These are phyloP conservation scores for Apamea crenata DNA, from an alignment of 2,888 invertebrate species.

Conservation along the genomic window DNA sequence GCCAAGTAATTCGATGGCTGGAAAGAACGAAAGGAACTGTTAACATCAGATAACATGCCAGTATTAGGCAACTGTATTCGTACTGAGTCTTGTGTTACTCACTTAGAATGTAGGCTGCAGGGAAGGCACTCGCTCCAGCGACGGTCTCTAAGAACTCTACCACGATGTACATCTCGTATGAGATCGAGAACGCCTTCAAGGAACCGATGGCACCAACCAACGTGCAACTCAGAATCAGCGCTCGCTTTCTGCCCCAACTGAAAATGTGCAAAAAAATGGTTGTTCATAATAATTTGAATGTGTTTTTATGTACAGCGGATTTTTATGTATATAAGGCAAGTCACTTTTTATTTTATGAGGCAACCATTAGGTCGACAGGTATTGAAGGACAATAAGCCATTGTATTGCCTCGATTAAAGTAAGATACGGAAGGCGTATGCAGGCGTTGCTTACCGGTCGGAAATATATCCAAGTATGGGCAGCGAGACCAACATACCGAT, in stretches of 20 bases:
- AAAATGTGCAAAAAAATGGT: slow-evolving; percentile 13
- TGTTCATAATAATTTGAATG: not conserved
- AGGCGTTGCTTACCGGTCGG: slow-evolving; percentile 90
- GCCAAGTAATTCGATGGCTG: slow-evolving; percentile 86
- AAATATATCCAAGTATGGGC: slow-evolving; percentile 93
- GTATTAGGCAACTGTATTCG: not conserved
- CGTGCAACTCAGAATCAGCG: slow-evolving; percentile 83
- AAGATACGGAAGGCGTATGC: not conserved
- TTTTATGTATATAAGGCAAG: not conserved
- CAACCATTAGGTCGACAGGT: not conserved
- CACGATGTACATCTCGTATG: slow-evolving; percentile 90
- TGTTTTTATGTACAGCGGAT: not conserved
- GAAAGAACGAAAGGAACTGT: slow-evolving; percentile 59
- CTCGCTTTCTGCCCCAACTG: slow-evolving; percentile 86
- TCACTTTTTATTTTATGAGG: slow-evolving; percentile 2
- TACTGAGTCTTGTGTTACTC: slow-evolving; percentile 50
- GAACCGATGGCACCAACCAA: slow-evolving; percentile 87
- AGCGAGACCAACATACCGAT: slow-evolving; percentile 93
- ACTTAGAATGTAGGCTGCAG: slow-evolving; percentile 90
- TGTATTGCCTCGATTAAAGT: not conserved
- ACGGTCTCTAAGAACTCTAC: slow-evolving; percentile 91
- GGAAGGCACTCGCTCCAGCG: slow-evolving; percentile 90
- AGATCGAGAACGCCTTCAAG: slow-evolving; percentile 90
- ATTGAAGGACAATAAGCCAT: not conserved
- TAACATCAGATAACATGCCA: not conserved